phyloP scores from a whole-genome alignment of 1,140 invertebrate genomes.

The Mycetomoellerius zeteki region DNA sequence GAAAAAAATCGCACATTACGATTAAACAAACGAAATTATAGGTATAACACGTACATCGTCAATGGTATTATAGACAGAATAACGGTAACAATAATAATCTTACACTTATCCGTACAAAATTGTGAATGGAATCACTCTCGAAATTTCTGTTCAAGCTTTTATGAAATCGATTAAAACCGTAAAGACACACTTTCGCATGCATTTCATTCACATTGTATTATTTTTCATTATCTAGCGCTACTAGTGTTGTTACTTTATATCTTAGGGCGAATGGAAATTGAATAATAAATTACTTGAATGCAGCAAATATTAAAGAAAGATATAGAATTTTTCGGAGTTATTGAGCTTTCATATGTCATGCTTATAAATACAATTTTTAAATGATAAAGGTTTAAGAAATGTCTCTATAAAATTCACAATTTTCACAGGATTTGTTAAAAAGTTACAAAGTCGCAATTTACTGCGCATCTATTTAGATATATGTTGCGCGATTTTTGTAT shows the following conservation, averaged over 20 bases:
- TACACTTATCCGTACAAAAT: constrained; percentile 12
- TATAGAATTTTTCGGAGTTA: neutral
- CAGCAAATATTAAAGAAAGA: neutral
- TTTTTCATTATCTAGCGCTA: constrained; percentile 30
- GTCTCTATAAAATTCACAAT: constrained; percentile 8
- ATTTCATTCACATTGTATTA: constrained; percentile 11
- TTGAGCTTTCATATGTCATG: constrained; percentile 19
- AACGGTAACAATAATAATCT: constrained; percentile 15
- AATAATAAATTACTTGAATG: neutral
- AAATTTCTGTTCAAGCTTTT: constrained; percentile 9
- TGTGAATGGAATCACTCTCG: neutral
- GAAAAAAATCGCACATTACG: constrained; percentile 67
- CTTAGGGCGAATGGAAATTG: neutral
- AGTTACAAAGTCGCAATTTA: neutral
- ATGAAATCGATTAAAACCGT: constrained; percentile 18
- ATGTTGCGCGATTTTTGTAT: neutral
- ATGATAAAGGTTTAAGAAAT: neutral
- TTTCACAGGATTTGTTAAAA: neutral
- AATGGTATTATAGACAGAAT: neutral
- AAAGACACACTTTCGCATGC: constrained; percentile 51
- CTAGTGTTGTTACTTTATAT: constrained; percentile 21
- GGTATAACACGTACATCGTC: neutral
- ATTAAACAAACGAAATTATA: constrained; percentile 15
- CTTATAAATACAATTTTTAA: constrained; percentile 1
- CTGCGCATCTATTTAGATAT: neutral